Percentiles rank a stretch among this genome's conserved stretches.
These are phyloP conservation scores for Thelaira solivaga DNA, from an alignment of 2,888 invertebrate genomes.

Conservation along the genomic window DNA sequence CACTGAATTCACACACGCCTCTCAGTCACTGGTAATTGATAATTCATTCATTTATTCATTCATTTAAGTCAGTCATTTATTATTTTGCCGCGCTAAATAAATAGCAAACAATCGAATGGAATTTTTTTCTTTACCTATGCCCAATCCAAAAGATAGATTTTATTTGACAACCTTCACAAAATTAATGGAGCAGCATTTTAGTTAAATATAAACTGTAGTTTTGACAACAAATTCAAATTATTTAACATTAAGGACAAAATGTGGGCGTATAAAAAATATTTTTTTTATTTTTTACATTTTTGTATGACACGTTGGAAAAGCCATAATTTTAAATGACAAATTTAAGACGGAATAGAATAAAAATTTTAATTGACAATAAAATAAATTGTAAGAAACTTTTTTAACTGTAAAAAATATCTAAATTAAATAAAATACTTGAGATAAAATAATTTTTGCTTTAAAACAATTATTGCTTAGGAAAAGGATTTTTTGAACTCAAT, in stretches of 20 bases:
- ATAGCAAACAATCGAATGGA: slow-evolving; percentile 26
- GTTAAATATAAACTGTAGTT: slow-evolving; percentile 31
- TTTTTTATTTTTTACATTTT: neutral
- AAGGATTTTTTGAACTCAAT: too few species aligned
- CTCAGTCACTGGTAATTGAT: slow-evolving; percentile 21
- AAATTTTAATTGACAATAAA: too few species aligned
- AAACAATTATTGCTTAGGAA: too few species aligned
- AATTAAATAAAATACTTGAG: too few species aligned
- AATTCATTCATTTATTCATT: slow-evolving; percentile 7
- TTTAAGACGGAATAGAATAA: too few species aligned
- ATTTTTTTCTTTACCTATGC: neutral
- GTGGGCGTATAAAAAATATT: slow-evolving; percentile 37
- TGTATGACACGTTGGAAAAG: neutral
- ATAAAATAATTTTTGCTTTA: too few species aligned
- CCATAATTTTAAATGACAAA: neutral
- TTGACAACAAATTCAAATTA: slow-evolving; percentile 3
- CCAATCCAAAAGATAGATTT: slow-evolving; percentile 30
- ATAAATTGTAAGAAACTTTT: too few species aligned
- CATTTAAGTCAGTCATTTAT: neutral
- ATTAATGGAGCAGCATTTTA: slow-evolving; percentile 48
- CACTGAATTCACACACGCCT: slow-evolving; percentile 49
- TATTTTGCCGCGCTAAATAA: slow-evolving; percentile 19
- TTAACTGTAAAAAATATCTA: too few species aligned
- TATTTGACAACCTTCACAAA: slow-evolving; percentile 57
- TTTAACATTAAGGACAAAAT: slow-evolving; percentile 51